These are phyloP conservation scores for Lophura nycthemera DNA, from an alignment of 2,113 vertebrate species.

Conservation along the genomic window DNA sequence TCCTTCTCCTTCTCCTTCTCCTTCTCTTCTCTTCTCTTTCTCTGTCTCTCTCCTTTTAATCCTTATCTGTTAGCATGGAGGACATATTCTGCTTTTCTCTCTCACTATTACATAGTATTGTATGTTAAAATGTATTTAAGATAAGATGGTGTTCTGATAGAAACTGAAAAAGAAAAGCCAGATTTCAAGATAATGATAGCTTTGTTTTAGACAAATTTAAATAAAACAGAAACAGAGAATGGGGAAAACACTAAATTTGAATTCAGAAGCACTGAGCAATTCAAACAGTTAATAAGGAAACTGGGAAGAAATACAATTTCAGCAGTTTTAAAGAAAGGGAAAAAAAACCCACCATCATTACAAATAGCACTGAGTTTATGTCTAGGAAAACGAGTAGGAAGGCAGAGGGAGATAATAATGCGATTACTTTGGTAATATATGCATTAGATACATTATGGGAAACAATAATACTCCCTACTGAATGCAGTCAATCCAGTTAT, in stretches of 20 bases:
- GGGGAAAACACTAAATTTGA: constrained; percentile 42
- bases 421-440: constrained; percentile 89
- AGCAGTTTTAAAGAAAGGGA: constrained; percentile 51
- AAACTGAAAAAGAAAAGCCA: not conserved
- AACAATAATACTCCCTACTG: constrained; percentile 84
- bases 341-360: constrained; percentile 32
- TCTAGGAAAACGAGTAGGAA: constrained; percentile 74
- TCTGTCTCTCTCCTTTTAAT: not conserved
- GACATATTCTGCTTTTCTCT: not conserved
- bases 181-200: not conserved
- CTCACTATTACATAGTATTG: not conserved
- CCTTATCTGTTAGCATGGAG: not conserved
- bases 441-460: constrained; percentile 89
- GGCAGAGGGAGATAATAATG: constrained; percentile 78
- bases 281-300: constrained; percentile 69
- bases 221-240: constrained; percentile 25
- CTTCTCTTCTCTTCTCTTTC: not conserved
- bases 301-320: constrained; percentile 61
- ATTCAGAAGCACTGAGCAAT: constrained; percentile 53
- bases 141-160: not conserved
- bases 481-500: constrained; percentile 86
- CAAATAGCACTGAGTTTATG: constrained; percentile 72
- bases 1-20: not conserved
- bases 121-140: not conserved
- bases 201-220: constrained; percentile 14